Base-by-base conservation (phyloP, 2,797 vertebrate species). In the Rhinoraja longicauda region DNA sequence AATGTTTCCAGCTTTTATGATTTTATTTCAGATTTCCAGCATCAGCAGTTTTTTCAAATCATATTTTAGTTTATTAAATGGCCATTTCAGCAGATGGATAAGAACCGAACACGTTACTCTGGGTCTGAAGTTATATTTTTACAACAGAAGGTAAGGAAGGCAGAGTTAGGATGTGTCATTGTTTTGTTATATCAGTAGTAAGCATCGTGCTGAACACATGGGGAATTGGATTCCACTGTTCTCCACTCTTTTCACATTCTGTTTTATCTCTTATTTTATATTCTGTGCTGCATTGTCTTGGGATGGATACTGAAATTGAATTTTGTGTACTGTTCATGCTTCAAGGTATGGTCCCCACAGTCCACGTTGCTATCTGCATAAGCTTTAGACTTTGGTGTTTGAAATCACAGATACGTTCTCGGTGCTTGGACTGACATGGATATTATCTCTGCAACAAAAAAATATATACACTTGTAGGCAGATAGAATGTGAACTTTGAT, bases 401-500 rank as follows among this genome's bases (percentile, higher is more conserved):
- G 39, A 92, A 92, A 39, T 4, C 67, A 72, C 19, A 73, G 88
- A 72, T 72, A 36, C 67, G 45, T 24, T 92, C 21, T 53, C 13
- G 2, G 45, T 29, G 19, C 72, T 53, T 73, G 67, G 13, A 92
- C 36, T 73, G 39, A 73, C 90, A 72, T 21, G 39, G 64, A 70
- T 70, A 86, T 36, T 12, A 90, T 24, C 62, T 53, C 24, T 73
- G 4, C 70, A 75, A 73, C 24, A 26, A 26, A 36, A 36, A 53
- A 75, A 92, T 12, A 79, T 6, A 53, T 21, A 64, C 39, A 45
- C 64, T 53, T 45, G 10, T 7, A 73, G 36, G 26, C 72, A 73
- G 90, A 92, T 2, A 92, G 39, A 92, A 21, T 15, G 64, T 53
- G 39, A 72, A 92, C 21, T 92, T 53, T 75, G 70, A 53, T 92